phyloP scores from a whole-genome alignment of 2,888 invertebrate genomes.

The Anthrax anthrax region DNA sequence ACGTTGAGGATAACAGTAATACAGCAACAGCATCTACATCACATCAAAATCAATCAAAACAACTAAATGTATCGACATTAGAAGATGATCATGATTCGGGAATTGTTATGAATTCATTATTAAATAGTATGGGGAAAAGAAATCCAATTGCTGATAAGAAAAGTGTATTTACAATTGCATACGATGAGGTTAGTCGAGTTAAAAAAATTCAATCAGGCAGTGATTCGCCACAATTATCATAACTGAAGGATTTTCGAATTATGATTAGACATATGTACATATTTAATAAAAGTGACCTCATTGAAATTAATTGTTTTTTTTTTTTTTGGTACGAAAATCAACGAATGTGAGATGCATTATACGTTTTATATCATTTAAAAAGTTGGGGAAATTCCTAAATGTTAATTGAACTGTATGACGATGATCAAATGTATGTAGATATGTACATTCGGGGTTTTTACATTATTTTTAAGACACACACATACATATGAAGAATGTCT shows the following conservation, averaged over 20 bases:
- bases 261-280: too few relatives aligned
- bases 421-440: too few relatives aligned
- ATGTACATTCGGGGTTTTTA: too few relatives aligned
- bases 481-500: too few relatives aligned
- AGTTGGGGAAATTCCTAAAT: too few relatives aligned
- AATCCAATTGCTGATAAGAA: constrained; percentile 72
- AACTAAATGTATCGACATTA: constrained; percentile 42
- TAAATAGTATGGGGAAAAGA: constrained; percentile 43
- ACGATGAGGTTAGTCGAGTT: constrained; percentile 71
- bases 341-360: too few relatives aligned
- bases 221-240: constrained; percentile 51
- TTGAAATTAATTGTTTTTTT: too few relatives aligned
- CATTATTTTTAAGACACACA: too few relatives aligned
- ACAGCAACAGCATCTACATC: constrained; percentile 26
- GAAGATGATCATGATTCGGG: constrained; percentile 65
- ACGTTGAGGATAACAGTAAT: constrained; percentile 22
- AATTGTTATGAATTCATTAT: constrained; percentile 53
- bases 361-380: too few relatives aligned
- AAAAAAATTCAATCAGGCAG: constrained; percentile 68
- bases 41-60: constrained; percentile 31
- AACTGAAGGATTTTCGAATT: constrained; percentile 9
- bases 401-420: too few relatives aligned
- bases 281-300: too few relatives aligned
- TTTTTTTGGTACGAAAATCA: too few relatives aligned
- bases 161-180: constrained; percentile 85